Evolutionary conservation across 1,140 invertebrate genomes (phyloP), one percentile per base, ranked within the genome.

Genomic region (Vollenhovia emeryi): DNA sequence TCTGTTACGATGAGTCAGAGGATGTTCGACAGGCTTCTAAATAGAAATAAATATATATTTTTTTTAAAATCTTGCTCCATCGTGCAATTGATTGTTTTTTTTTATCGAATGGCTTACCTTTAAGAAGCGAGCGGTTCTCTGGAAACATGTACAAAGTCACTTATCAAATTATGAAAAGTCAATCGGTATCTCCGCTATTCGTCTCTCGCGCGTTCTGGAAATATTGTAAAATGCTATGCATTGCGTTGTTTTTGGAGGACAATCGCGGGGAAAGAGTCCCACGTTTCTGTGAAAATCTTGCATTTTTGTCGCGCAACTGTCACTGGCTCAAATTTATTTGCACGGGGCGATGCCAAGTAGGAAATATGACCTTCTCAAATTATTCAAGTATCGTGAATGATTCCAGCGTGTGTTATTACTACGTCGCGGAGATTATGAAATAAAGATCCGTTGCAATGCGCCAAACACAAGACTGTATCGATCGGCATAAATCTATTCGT

Each of bases 301-400:
- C 33, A 62, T 64, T 48, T 3, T 78, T 48, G 27, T 36, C 8
- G 9, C 30, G 43, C 11, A 55, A 24, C 13, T 3, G 18, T 64
- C 3, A n/a, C 9, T 13, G 24, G 48, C 30, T 36, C 6, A 50
- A 79, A 79, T 79, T 79, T 52, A 50, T 79, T 68, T 36, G 45
- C 40, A 8, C 21, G 8, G 21, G 30, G 33, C 30, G 15, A 52
- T 30, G 6, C 33, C 45, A 21, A 52, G 18, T 45, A 30, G 45
- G 9, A 79, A 79, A 68, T 68, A 15, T 79, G 62, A 69, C 76
- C 76, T 79, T 79, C 62, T 50, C 60, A 18, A 89, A 89, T 89
- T 88, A 89, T 89, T 89, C 52, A 85, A 33, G 50, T 71, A 66
- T 80, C 86, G 64, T 85, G 75, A 80, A 88, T 89, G 76, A 85